Conservation (phyloP, 2,888 invertebrate genomes). For the Latrodectus elegans region DNA sequence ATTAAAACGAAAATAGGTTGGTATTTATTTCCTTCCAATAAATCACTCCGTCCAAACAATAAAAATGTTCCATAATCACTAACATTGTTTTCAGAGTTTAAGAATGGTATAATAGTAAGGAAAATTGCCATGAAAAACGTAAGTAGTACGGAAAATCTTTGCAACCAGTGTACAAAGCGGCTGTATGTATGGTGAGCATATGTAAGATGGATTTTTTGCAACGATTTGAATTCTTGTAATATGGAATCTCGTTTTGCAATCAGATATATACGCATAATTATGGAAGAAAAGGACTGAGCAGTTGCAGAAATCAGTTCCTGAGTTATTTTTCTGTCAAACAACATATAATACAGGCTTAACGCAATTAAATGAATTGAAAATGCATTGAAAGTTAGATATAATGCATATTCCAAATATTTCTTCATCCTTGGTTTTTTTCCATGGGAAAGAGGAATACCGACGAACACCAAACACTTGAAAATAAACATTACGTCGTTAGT, state of each 20-base stretch:
- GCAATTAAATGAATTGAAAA: not conserved
- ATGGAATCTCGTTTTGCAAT: not conserved
- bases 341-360: not conserved
- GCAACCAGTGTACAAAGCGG: no score
- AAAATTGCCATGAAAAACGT: no score
- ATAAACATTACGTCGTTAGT: not conserved
- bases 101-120: no score
- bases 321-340: not conserved
- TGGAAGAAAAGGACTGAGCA: not conserved
- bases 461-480: not conserved
- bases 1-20: not conserved
- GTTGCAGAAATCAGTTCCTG: not conserved
- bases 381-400: not conserved
- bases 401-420: not conserved
- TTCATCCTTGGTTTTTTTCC: not conserved
- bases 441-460: not conserved
- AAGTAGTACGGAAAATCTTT: no score
- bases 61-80: no score
- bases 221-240: not conserved
- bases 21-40: no score
- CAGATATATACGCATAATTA: not conserved
- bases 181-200: not conserved
- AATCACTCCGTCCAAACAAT: no score
- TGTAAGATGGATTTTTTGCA: not conserved
- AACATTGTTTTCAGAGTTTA: no score